Conservation (phyloP, 2,113 vertebrate genomes). For the Grantiella picta region DNA sequence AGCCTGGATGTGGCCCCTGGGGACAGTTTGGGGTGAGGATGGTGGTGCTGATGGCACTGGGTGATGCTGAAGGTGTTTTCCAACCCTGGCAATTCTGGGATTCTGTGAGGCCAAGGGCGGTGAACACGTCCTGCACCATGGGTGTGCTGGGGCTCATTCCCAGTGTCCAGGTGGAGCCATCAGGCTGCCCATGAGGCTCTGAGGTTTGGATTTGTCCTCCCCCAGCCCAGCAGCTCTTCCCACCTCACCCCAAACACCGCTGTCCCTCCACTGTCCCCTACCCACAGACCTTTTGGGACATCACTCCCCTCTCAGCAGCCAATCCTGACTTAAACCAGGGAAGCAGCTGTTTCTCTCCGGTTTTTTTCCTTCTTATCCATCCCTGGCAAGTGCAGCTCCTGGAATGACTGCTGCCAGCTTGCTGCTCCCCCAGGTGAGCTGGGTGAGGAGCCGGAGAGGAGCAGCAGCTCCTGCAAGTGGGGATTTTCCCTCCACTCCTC, state of each 20-base stretch:
- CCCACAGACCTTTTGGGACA: not conserved
- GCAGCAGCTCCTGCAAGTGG: not conserved
- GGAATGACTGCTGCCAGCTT: not conserved
- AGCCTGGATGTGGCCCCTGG: not conserved
- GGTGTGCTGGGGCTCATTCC: not conserved
- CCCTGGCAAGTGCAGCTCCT: not conserved
- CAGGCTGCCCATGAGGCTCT: rapidly evolving
- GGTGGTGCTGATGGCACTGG: not conserved
- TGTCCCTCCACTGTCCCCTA: not conserved
- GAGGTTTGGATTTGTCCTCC: not conserved
- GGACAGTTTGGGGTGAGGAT: not conserved
- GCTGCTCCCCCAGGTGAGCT: rapidly evolving
- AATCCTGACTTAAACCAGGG: not conserved
- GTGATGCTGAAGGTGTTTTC: not conserved
- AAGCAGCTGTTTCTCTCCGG: not conserved
- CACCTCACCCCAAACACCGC: rapidly evolving
- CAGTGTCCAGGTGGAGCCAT: not conserved
- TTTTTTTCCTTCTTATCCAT: not conserved
- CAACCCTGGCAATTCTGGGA: not conserved
- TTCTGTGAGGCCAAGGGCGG: not conserved
- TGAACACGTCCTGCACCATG: rapidly evolving
- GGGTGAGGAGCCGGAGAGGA: not conserved
- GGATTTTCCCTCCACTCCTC: not conserved
- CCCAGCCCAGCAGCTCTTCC: not conserved
- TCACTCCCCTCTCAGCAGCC: not conserved